These are phyloP conservation scores for Drosophila equinoxialis DNA, from an alignment of 1,140 invertebrate genomes.

Conservation along the genomic window DNA sequence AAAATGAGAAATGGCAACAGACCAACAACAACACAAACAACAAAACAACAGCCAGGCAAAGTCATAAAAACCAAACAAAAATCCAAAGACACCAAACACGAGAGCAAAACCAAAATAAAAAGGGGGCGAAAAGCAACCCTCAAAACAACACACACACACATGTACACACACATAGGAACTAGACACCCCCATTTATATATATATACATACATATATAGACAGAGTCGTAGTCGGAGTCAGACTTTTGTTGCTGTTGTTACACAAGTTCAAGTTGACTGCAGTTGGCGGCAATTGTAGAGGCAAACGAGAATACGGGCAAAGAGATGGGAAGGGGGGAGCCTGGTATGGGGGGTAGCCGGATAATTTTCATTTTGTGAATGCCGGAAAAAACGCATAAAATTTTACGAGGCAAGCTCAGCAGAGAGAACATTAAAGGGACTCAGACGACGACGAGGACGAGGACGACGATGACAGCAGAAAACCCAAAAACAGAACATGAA, in stretches of 20 bases:
- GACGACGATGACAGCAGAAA: slow-evolving; percentile 30
- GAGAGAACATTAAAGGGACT: slow-evolving; percentile 63
- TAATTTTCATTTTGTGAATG: slow-evolving; percentile 77
- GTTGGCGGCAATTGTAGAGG: slow-evolving; percentile 53
- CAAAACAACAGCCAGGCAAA: slow-evolving; percentile 57
- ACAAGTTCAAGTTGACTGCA: slow-evolving; percentile 80
- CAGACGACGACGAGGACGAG: slow-evolving; percentile 31
- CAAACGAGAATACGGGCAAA: neutral
- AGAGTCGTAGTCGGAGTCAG: slow-evolving; percentile 11
- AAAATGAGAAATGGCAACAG: slow-evolving; percentile 77
- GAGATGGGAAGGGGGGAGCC: neutral
- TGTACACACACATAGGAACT: slow-evolving; percentile 20
- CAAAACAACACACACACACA: slow-evolving; percentile 37
- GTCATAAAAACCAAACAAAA: slow-evolving; percentile 80
- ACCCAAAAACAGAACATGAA: slow-evolving; percentile 30
- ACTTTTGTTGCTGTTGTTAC: slow-evolving; percentile 43
- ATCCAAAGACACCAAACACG: slow-evolving; percentile 75
- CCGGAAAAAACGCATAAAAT: slow-evolving; percentile 79
- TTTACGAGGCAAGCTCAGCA: slow-evolving; percentile 69
- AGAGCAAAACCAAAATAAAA: slow-evolving; percentile 27
- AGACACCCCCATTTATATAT: slow-evolving; percentile 16
- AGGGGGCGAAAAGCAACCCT: slow-evolving; percentile 59
- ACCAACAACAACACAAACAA: slow-evolving; percentile 44
- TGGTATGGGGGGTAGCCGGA: slow-evolving; percentile 47
- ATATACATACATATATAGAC: neutral